Conservation (phyloP, 2,797 vertebrate genomes). For the Sebastes reedi region DNA sequence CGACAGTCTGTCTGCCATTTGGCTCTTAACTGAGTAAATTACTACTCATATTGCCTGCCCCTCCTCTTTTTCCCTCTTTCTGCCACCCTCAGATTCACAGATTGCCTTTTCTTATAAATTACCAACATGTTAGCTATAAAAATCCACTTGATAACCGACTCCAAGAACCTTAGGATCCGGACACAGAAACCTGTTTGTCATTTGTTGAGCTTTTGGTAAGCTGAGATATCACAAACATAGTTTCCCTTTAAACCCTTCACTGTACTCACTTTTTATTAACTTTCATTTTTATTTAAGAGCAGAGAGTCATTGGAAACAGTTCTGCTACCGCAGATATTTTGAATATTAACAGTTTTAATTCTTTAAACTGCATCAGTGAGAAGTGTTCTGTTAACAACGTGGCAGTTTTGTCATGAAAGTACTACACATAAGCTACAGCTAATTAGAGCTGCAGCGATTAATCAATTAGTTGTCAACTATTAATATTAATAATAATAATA, state of each 20-base stretch:
- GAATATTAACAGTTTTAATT: not conserved
- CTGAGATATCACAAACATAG: not conserved
- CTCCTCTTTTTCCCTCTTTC: conserved; percentile 56
- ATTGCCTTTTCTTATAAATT: conserved; percentile 80
- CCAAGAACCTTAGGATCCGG: conserved; percentile 40
- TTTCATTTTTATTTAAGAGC: not conserved
- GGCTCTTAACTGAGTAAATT: conserved; percentile 92
- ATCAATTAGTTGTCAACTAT: too few relatives aligned
- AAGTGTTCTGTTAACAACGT: not conserved
- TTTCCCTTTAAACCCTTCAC: conserved; percentile 2
- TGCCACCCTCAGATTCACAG: conserved; percentile 77
- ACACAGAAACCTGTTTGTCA: conserved; percentile 40
- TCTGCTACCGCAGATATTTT: not conserved
- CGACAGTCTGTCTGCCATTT: conserved; percentile 97
- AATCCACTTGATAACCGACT: conserved; percentile 72
- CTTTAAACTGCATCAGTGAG: not conserved
- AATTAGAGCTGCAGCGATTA: not conserved
- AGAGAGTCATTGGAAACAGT: not conserved
- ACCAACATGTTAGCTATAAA: conserved; percentile 77
- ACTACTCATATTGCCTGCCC: conserved; percentile 78
- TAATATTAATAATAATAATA: too few relatives aligned
- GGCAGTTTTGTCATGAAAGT: not conserved
- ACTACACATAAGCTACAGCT: not conserved
- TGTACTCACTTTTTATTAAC: conserved; percentile 1
- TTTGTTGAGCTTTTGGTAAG: conserved; percentile 46